Evolutionary conservation across 2,888 invertebrate species (phyloP).

Genomic region (Drosophila prostipennis): DNA sequence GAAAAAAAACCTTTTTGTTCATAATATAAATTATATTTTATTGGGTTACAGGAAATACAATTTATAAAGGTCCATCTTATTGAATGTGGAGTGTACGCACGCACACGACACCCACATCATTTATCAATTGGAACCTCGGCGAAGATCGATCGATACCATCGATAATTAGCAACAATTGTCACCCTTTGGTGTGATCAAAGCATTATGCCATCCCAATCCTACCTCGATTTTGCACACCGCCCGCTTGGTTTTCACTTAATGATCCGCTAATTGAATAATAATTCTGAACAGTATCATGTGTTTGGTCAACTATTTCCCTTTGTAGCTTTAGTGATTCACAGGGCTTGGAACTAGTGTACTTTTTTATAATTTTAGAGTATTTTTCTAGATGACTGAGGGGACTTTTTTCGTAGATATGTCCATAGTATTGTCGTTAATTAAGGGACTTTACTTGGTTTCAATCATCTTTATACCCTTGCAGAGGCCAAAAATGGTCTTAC

Average conservation of each 20-base stretch:
- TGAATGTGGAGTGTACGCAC: slow-evolving; percentile 1
- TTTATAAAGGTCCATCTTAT: neutral
- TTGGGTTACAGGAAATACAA: neutral
- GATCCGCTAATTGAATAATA: slow-evolving; percentile 22
- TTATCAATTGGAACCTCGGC: slow-evolving; percentile 3
- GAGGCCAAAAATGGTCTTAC: too few relatives aligned
- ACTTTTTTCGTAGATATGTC: neutral
- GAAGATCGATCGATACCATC: slow-evolving; percentile 34
- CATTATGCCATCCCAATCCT: slow-evolving; percentile 29
- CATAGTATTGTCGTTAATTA: neutral
- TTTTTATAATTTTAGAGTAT: neutral
- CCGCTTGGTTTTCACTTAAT: neutral
- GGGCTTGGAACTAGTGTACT: neutral
- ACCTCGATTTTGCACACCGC: slow-evolving; percentile 36
- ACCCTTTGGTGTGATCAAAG: slow-evolving; percentile 7
- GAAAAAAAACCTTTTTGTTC: too few relatives aligned
- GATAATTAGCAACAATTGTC: slow-evolving; percentile 42
- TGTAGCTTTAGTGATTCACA: neutral
- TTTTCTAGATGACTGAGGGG: neutral
- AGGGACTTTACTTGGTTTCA: too few relatives aligned
- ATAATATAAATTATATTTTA: too few relatives aligned
- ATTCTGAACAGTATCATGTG: slow-evolving; percentile 9
- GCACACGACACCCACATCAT: slow-evolving; percentile 6
- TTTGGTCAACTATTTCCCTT: slow-evolving; percentile 1
- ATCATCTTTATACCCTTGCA: too few relatives aligned